Conservation (phyloP, 2,797 vertebrate genomes). For the Siniperca scherzeri region DNA sequence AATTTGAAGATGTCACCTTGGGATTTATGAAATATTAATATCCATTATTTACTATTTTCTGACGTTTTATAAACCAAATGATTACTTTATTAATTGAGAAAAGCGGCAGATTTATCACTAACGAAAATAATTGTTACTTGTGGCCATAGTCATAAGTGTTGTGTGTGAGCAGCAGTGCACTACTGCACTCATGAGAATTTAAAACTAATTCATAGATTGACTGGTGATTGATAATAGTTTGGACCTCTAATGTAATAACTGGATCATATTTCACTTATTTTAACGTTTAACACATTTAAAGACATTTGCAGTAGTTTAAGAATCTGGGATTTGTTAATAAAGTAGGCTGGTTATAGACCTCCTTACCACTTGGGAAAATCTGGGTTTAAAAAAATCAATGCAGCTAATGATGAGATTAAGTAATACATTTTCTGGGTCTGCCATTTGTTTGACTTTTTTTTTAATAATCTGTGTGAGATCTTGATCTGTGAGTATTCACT, state of each 20-base stretch:
- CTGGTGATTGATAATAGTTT: background rate
- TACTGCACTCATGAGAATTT: too few species aligned
- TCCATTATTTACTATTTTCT: background rate
- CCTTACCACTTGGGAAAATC: background rate
- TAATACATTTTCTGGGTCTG: background rate
- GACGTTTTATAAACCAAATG: background rate
- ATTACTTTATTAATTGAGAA: background rate
- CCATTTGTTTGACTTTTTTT: background rate
- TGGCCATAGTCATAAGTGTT: background rate
- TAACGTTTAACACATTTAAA: background rate
- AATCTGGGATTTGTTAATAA: background rate
- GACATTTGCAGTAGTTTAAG: background rate
- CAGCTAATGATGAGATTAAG: background rate
- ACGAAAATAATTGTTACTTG: background rate
- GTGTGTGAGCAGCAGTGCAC: background rate
- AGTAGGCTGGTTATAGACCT: background rate
- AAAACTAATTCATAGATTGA: background rate
- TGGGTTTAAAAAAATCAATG: background rate
- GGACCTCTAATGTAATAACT: background rate
- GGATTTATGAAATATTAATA: background rate
- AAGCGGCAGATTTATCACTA: background rate
- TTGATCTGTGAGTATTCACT: background rate
- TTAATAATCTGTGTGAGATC: background rate
- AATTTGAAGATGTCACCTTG: background rate
- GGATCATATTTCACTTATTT: conserved; percentile 13